These are phyloP conservation scores for Euschistus heros DNA, from an alignment of 1,140 invertebrate genomes.

Conservation along the genomic window DNA sequence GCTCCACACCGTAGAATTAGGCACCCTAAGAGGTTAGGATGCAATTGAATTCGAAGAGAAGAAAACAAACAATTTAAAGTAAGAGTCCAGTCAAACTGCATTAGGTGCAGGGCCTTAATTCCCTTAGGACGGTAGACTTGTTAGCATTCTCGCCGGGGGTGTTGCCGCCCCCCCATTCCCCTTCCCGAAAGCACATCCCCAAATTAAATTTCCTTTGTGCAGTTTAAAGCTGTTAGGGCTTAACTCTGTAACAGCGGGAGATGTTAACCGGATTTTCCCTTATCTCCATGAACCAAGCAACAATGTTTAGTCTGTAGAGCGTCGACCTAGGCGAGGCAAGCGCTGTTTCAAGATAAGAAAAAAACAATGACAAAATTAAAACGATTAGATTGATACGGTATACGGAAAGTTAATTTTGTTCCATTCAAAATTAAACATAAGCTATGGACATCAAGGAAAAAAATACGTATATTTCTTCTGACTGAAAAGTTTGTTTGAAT, in stretches of 20 bases:
- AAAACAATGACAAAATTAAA: too few relatives aligned
- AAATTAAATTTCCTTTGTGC: conserved; percentile 17
- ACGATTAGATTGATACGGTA: too few relatives aligned
- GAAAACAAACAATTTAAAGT: conserved; percentile 9
- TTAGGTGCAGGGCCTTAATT: neutral
- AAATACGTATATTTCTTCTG: too few relatives aligned
- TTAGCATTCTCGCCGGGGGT: neutral
- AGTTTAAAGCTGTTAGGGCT: conserved; percentile 15
- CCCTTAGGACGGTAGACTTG: neutral
- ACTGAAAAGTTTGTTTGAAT: too few relatives aligned
- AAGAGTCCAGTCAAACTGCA: conserved; percentile 3
- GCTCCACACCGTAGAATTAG: too few relatives aligned
- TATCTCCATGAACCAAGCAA: conserved; percentile 7
- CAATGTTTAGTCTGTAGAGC: conserved; percentile 7
- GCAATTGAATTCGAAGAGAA: neutral
- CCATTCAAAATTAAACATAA: too few relatives aligned
- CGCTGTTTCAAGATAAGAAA: too few relatives aligned
- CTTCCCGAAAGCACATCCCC: neutral
- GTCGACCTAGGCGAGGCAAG: too few relatives aligned
- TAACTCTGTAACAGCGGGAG: conserved; percentile 10
- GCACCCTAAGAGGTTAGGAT: too few relatives aligned
- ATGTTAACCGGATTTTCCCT: conserved; percentile 14
- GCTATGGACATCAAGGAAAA: too few relatives aligned
- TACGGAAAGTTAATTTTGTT: too few relatives aligned
- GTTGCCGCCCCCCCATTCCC: neutral